These are phyloP conservation scores for Carlito syrichta DNA, from an alignment of 2,113 vertebrate genomes.

Conservation along the genomic window DNA sequence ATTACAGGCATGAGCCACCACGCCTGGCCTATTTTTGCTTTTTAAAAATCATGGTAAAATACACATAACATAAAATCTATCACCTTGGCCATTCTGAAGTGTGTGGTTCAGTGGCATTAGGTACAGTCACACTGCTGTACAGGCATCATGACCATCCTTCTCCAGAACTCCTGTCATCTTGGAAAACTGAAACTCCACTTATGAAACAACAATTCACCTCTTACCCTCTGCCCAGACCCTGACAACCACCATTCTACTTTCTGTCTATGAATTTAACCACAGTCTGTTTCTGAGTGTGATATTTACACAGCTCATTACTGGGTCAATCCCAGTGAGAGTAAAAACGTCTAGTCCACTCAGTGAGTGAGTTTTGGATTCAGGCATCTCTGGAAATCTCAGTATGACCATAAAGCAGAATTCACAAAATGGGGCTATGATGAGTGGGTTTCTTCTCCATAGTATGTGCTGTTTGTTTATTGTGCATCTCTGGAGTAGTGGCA, in stretches of 20 bases:
- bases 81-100: not conserved
- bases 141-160: not conserved
- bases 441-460: not conserved
- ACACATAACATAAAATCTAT: not conserved
- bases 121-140: rapidly evolving
- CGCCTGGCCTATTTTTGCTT: too few species aligned
- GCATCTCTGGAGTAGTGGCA: not conserved
- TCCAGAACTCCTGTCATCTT: not conserved
- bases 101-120: not conserved
- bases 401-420: not conserved
- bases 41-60: not conserved
- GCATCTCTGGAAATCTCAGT: not conserved
- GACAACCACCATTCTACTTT: not conserved
- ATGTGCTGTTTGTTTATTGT: not conserved
- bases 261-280: not conserved
- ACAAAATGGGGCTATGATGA: not conserved
- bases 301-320: not conserved
- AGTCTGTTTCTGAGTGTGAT: not conserved
- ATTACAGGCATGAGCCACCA: too few species aligned
- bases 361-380: not conserved
- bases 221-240: too few species aligned
- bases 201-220: not conserved
- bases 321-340: not conserved
- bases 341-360: not conserved
- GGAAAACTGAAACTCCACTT: not conserved